Evolutionary conservation across 2,113 vertebrate species (phyloP), one percentile per base, ranked within the genome.

Genomic region (Pipa parva): DNA sequence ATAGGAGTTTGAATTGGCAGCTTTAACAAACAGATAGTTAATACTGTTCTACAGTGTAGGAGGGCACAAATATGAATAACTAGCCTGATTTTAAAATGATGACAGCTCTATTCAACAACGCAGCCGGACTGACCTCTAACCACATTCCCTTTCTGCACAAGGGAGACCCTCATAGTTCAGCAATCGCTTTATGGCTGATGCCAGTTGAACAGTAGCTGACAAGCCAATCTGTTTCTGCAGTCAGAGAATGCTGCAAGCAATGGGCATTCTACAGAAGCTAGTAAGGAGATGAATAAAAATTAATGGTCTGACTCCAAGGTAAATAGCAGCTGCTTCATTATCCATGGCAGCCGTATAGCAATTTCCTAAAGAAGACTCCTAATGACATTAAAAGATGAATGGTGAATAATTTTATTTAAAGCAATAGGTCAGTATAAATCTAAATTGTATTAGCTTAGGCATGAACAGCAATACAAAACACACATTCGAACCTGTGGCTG

Each of bases 321-420:
- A 50, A 63, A 63, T 63, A 63, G 45, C 46, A 51, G 28, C 27
- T 63, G 46, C n/a, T n/a, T n/a, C n/a, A n/a, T 20, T 13, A 20
- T 50, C 10, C 4, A 18, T 24, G 12, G 3, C 31, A 20, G 18
- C 13, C 28, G 49, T 33, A 11, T 31, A 50, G 18, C 33, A 11
- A 50, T 50, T 50, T 50, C 25, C 45, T 51, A 63, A 63, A 17
- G 28, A 18, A 33, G 28, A 6, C 24, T 21, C 27, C 20, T 50
- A 62, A 62, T 24, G n/a, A 61, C 42, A 25, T 50, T n/a, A n/a
- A n/a, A n/a, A n/a, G n/a, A n/a, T n/a, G n/a, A n/a, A n/a, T n/a
- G n/a, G n/a, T n/a, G 33, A 13, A 12, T 13, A 36, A 36, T 36
- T 36, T 36, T 36, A 13, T 36, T 9, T 36, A 36, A 36, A 36